These are phyloP conservation scores for Furnarius figulus DNA, from an alignment of 2,113 vertebrate species.

Conservation along the genomic window DNA sequence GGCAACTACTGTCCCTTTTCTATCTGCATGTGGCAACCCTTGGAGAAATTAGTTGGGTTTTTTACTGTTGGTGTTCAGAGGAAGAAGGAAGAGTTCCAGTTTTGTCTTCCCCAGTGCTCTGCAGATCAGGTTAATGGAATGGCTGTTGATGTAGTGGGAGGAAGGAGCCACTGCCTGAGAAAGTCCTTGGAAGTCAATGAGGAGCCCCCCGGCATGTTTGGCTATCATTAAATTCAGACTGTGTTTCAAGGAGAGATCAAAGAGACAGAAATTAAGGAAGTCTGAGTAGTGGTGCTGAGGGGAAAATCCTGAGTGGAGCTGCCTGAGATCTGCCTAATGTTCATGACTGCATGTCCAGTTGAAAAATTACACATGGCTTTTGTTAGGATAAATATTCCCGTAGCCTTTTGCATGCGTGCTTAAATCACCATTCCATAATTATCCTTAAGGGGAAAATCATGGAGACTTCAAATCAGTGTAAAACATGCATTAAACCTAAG, in stretches of 20 bases:
- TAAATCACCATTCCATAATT: background rate
- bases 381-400: background rate
- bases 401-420: background rate
- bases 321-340: background rate
- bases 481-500: background rate
- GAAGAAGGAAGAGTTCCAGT: background rate
- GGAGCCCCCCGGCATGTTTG: background rate
- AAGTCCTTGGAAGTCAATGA: background rate
- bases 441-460: background rate
- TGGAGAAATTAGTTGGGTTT: background rate
- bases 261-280: background rate
- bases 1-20: background rate
- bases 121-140: background rate
- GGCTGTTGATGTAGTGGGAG: background rate
- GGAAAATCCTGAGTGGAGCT: background rate
- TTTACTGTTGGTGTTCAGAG: background rate
- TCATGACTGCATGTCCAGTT: background rate
- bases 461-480: background rate
- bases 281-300: background rate
- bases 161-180: background rate
- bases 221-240: background rate
- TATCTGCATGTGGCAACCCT: background rate
- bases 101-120: background rate
- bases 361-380: background rate
- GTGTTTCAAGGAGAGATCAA: background rate